Base-by-base conservation (phyloP, 1,140 invertebrate genomes). In the Lycorma delicatula region DNA sequence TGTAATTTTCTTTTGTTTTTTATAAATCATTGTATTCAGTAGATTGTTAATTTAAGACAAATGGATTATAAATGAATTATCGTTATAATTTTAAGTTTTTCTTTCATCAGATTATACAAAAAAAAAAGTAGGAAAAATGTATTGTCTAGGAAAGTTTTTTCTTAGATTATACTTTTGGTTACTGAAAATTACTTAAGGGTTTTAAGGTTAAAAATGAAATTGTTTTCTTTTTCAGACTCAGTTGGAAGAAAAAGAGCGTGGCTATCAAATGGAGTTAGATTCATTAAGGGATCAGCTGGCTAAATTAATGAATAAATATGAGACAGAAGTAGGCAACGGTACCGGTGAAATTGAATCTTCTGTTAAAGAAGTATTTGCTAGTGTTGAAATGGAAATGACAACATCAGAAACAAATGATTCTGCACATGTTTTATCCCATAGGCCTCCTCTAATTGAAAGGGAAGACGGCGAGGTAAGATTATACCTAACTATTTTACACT, bases 381-480 rank as follows among this genome's bases (percentile, higher is more conserved):
- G n/a, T n/a, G n/a, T n/a, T n/a, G n/a, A n/a, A n/a, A n/a, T n/a
- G n/a, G n/a, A n/a, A n/a, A n/a, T n/a, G n/a, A n/a, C n/a, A n/a
- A n/a, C n/a, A n/a, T n/a, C n/a, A n/a, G n/a, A n/a, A n/a, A n/a
- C n/a, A n/a, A n/a, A n/a, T n/a, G n/a, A n/a, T n/a, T n/a, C n/a
- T n/a, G n/a, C n/a, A n/a, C n/a, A n/a, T n/a, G 11, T 16, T 18
- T 22, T 44, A 9, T 22, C 41, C 3, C 41, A 16, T 5, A 3
- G 41, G 27, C 54, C 57, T 12, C 48, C 60, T 1, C 38, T 66
- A 34, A 56, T 60, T 13, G 59, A 67, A 38, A 55, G 67, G 22
- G 67, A 66, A 55, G 67, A 68, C 49, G 67, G 62, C 49, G 67
- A 68, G 60, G 67, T 67, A 54, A 52, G 46, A 26, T 27, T n/a